Base-by-base conservation (phyloP, 2,888 invertebrate species). In the Rhagophthalmus giganteus region DNA sequence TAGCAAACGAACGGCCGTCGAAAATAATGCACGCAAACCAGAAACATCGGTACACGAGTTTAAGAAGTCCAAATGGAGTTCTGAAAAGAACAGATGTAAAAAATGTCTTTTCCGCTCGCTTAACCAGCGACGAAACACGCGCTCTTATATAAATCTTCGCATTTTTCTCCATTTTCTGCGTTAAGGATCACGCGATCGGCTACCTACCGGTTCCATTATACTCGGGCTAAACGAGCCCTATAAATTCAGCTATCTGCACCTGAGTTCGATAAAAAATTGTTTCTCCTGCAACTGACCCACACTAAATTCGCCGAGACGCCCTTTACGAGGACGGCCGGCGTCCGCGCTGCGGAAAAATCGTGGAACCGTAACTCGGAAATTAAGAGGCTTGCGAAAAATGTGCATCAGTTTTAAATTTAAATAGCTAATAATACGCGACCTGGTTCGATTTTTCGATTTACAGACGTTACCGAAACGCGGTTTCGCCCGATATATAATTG, bases 61-160 rank as follows among this genome's bases (percentile, higher is more conserved):
- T 33, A 28, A 25, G 30, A 35, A 40, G 37, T 16, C 38, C 37
- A 54, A 57, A 54, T 54, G 48, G 34, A 39, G 45, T 16, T 51
- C 57, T 51, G 57, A 55, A 57, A 55, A 41, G 55, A 57, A 47
- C 57, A 57, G 55, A 48, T 57, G 55, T 55, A 57, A 57, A 57
- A 57, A 57, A 55, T 53, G 52, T 41, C 46, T 42, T 57, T 54
- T 49, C 51, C 49, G 41, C 49, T 55, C 57, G 46, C 46, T 57
- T 53, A 55, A 47, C 45, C 55, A 40, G 28, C n/a, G 44, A 39
- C 40, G 37, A 34, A 51, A 44, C 53, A 50, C 49, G 55, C 40
- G 48, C 47, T 37, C 40, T 28, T 38, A 42, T 35, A 57, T 57
- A 57, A 54, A 54, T 57, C 54, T 52, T 48, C 31, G 48, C 52